Conservation (phyloP, 2,888 invertebrate genomes). For the Drosophila neutralis region DNA sequence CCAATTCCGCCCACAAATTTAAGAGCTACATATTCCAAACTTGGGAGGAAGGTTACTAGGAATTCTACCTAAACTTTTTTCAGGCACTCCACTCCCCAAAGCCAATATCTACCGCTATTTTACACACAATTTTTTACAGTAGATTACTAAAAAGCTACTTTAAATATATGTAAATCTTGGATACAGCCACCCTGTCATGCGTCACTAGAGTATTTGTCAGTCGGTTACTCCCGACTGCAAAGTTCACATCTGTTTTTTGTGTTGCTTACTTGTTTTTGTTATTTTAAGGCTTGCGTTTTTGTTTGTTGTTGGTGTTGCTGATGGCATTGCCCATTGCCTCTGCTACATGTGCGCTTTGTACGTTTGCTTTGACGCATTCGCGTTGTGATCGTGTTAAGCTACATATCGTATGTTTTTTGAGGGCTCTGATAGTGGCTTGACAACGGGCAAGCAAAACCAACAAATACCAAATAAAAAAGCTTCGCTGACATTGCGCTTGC, state of each 20-base stretch:
- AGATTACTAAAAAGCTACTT: not conserved
- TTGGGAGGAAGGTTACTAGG: not conserved
- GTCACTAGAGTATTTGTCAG: not conserved
- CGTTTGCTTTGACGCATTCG: slow-evolving; percentile 59
- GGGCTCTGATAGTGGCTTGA: slow-evolving; percentile 30
- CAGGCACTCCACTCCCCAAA: too few species aligned
- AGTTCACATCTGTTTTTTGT: slow-evolving; percentile 1
- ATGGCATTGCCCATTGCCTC: slow-evolving; percentile 11
- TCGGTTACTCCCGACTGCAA: not conserved
- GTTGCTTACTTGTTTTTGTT: slow-evolving; percentile 21
- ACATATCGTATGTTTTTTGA: slow-evolving; percentile 51
- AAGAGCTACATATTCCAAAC: not conserved
- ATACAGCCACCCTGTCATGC: not conserved
- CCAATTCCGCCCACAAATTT: not conserved
- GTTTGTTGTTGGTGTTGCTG: slow-evolving; percentile 19
- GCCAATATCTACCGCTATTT: too few species aligned
- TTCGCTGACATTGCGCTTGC: slow-evolving; percentile 54
- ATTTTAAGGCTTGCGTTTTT: slow-evolving; percentile 11
- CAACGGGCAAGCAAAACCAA: slow-evolving; percentile 8
- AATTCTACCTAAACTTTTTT: too few species aligned
- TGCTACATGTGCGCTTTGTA: slow-evolving; percentile 58
- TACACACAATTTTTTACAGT: not conserved
- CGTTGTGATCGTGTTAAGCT: slow-evolving; percentile 66
- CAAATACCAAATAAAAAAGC: slow-evolving; percentile 3
- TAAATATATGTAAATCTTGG: not conserved